These are phyloP conservation scores for Xanthia togata DNA, from an alignment of 2,888 invertebrate genomes.

Conservation along the genomic window DNA sequence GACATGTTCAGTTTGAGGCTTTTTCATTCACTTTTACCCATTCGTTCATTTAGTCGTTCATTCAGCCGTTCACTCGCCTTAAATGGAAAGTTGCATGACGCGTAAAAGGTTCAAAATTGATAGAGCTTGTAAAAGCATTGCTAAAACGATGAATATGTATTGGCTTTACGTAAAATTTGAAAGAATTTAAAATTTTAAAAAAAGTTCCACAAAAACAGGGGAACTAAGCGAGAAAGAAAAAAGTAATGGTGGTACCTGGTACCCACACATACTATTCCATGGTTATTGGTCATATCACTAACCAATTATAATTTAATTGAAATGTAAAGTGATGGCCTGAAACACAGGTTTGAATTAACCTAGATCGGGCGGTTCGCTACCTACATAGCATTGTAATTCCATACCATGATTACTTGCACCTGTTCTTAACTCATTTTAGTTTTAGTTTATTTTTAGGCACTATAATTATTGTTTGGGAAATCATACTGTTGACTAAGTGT, in stretches of 20 bases:
- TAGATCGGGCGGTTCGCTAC: no score
- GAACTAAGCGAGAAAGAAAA: background rate
- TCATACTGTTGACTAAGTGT: no score
- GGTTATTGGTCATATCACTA: background rate
- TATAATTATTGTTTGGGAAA: no score
- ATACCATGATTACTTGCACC: no score
- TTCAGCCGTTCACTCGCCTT: constrained; percentile 53
- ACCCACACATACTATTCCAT: background rate
- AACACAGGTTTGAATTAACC: no score
- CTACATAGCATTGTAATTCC: no score
- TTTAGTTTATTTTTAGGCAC: no score
- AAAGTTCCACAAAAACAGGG: background rate
- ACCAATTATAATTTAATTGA: no score
- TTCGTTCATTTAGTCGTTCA: constrained; percentile 53
- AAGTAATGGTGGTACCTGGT: background rate
- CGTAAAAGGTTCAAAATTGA: constrained; percentile 26
- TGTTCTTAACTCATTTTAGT: no score
- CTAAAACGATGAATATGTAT: background rate
- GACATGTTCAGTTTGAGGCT: constrained; percentile 61
- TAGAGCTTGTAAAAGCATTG: constrained; percentile 9
- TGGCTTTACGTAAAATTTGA: background rate
- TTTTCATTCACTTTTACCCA: constrained; percentile 58
- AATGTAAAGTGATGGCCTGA: no score
- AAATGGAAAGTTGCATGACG: constrained; percentile 49
- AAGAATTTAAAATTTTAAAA: background rate